Evolutionary conservation across 2,888 invertebrate genomes (phyloP), one percentile per base, ranked within the genome.

Genomic region (Sinotaia quadrata): DNA sequence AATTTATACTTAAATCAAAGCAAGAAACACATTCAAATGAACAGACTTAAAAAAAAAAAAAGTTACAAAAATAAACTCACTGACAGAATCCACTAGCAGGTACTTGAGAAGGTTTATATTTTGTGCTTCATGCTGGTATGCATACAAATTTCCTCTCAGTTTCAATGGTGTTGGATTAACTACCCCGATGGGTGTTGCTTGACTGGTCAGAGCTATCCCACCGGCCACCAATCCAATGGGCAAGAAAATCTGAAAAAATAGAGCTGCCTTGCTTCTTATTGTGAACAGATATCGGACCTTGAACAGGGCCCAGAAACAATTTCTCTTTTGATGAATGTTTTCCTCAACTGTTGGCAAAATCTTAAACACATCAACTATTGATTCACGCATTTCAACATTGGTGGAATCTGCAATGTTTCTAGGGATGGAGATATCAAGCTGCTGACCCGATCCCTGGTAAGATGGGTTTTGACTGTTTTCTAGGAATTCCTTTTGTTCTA

Each of bases 141-240:
- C 73, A 69, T 75, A 77, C 12, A 51, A 10, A 1, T 0, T 27
- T 10, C 66, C 57, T 10, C 15, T 56, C 36, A 81, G 34, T 18
- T 54, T 36, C 3, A 79, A 44, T 27, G 79, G 61, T 3, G 47
- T 24, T 3, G 73, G 74, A 10, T 49, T 59, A 34, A 33, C 2
- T 7, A 52, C 47, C 15, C 49, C 18, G 2, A 44, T 2, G 3
- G 36, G 21, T 2, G 37, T 37, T n/a, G 52, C 61, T 12, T 21
- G n/a, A 36, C 75, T 77, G 27, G 49, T 68, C 29, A 85, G 47
- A 18, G 83, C 63, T 34, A 83, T 56, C 2, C 79, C 83, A 12
- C 79, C 67, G 2, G 81, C 65, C 21, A 83, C 77, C 34, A 82
- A 72, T 4, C 76, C 68, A 0, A 83, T 72, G 4, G 85, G 85